A percentile compares a stretch with the other conserved stretches of the same genome.
Conservation (phyloP, 2,113 vertebrate species). For the Microcebus ravelobensis region DNA sequence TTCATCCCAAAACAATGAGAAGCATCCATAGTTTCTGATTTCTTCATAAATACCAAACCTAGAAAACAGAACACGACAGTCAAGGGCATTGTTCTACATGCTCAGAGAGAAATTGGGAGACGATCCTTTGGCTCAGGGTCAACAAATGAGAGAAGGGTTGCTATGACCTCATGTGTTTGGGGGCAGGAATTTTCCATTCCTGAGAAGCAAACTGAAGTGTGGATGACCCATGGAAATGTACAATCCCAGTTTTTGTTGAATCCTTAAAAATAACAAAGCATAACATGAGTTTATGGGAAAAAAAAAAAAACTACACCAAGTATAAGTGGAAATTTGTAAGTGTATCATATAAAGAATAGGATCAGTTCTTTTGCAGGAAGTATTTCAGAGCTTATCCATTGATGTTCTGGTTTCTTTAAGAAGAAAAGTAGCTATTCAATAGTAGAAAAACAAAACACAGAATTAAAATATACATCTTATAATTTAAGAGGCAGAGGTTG, state of each 20-base stretch:
- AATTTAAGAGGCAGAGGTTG: background rate
- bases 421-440: background rate
- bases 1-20: background rate
- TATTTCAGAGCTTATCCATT: background rate
- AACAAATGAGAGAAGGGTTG: background rate
- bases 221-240: background rate
- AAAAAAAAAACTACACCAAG: background rate
- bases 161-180: background rate
- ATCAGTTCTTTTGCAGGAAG: background rate
- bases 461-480: background rate
- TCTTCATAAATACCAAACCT: background rate
- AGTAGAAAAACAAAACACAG: background rate
- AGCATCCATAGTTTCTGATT: background rate
- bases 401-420: background rate
- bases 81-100: background rate
- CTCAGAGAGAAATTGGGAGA: background rate
- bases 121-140: background rate
- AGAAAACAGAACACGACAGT: background rate
- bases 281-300: background rate
- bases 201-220: background rate
- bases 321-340: constrained; percentile 30
- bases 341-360: background rate
- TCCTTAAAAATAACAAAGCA: background rate
- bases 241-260: background rate
- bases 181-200: background rate